A percentile compares a stretch with the other conserved stretches of the same genome.
phyloP scores from a whole-genome alignment of 2,888 invertebrate genomes.

The Tubulanus polymorphus region DNA sequence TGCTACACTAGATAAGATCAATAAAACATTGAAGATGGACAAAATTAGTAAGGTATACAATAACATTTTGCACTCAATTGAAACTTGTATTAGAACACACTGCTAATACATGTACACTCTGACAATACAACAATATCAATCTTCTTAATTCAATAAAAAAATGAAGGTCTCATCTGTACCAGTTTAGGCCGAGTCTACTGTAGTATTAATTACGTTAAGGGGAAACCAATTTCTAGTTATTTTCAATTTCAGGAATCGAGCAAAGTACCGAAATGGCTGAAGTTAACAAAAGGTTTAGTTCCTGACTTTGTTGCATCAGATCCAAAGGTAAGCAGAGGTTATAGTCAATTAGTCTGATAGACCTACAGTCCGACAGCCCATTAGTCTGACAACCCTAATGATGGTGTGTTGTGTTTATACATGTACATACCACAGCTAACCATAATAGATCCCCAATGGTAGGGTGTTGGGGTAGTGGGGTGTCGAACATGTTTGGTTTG shows the following conservation, averaged over 20 bases:
- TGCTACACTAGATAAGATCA: constrained; percentile 72
- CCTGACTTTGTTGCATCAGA: constrained; percentile 85
- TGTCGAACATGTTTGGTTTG: no score
- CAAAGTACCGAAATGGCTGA: constrained; percentile 75
- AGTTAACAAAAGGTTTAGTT: constrained; percentile 75
- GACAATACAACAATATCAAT: no score
- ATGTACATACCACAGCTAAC: no score
- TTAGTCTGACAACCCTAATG: no score
- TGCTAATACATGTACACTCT: neutral
- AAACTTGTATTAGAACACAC: no score
- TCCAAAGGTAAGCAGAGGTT: constrained; percentile 62
- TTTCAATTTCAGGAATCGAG: no score
- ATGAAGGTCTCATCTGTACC: no score
- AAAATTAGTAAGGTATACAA: constrained; percentile 67
- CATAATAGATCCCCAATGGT: no score
- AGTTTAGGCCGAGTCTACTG: neutral
- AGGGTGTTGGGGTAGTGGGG: no score
- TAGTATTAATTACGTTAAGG: neutral
- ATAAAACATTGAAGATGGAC: constrained; percentile 65
- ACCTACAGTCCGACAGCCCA: no score
- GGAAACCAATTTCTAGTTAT: neutral
- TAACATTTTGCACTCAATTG: neutral
- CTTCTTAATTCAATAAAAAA: neutral
- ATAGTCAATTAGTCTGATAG: no score
- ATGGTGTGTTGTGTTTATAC: no score